A percentile compares a stretch with the other conserved stretches of the same genome.
These are phyloP conservation scores for Leptodirus hochenwartii DNA, from an alignment of 2,888 invertebrate species.

Conservation along the genomic window DNA sequence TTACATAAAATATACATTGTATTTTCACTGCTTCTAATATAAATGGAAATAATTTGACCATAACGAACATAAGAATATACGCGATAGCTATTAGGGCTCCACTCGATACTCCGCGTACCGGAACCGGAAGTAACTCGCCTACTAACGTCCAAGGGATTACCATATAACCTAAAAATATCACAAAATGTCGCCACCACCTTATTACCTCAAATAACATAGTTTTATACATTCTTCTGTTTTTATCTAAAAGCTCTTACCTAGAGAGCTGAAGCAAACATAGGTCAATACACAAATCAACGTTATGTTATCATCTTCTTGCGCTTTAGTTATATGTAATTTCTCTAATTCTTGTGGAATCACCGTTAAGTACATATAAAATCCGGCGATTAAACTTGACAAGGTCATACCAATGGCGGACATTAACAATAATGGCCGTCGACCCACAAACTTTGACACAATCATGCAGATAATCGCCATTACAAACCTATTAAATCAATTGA, in stretches of 20 bases:
- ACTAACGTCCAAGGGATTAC: constrained; percentile 41
- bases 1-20: constrained; percentile 29
- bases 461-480: constrained; percentile 31
- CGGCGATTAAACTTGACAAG: constrained; percentile 26
- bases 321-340: constrained; percentile 16
- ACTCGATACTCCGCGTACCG: constrained; percentile 31
- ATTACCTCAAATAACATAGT: too few species aligned
- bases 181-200: too few species aligned
- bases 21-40: constrained; percentile 25
- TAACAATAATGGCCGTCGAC: constrained; percentile 31
- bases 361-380: constrained; percentile 20
- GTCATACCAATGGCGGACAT: constrained; percentile 34
- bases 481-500: too few species aligned
- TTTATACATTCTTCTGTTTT: too few species aligned
- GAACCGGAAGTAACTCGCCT: constrained; percentile 32
- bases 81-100: constrained; percentile 33
- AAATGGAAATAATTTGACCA: constrained; percentile 33
- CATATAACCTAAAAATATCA: too few species aligned
- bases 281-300: constrained; percentile 28
- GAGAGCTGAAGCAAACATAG: constrained; percentile 32
- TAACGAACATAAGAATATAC: constrained; percentile 34
- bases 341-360: constrained; percentile 16
- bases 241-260: too few species aligned
- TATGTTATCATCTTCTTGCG: constrained; percentile 22
- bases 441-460: constrained; percentile 29